phyloP scores from a whole-genome alignment of 92 coral and sea anemone species.

The Palythoa heliodiscus region DNA sequence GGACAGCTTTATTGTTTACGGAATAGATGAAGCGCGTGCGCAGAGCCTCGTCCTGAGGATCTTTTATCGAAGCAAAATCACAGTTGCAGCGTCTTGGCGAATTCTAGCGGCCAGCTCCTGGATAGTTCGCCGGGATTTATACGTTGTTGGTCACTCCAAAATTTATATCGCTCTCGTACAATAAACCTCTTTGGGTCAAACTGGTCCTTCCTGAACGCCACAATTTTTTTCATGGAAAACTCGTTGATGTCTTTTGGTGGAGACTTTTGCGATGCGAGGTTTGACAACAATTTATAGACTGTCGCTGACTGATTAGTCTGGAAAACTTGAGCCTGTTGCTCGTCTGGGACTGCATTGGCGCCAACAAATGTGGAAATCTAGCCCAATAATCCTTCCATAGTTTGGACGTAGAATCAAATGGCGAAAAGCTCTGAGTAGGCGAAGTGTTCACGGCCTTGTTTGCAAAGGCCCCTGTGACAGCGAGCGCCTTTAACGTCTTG shows the following conservation, averaged over 20 bases:
- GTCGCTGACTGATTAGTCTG: conserved; percentile 22
- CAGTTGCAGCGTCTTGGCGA: conserved; percentile 40
- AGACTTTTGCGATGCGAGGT: conserved; percentile 18
- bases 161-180: no score
- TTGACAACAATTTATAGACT: conserved; percentile 4
- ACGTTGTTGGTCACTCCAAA: no score
- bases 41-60: conserved; percentile 35
- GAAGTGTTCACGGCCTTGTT: neutral
- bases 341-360: neutral
- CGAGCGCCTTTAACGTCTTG: neutral
- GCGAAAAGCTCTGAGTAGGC: neutral
- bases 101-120: conserved; percentile 41
- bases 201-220: neutral
- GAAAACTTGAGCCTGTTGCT: conserved; percentile 20
- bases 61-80: conserved; percentile 27
- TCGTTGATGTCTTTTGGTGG: conserved; percentile 27
- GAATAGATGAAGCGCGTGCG: conserved; percentile 34
- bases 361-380: neutral
- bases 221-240: conserved; percentile 7
- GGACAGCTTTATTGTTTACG: no score
- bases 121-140: conserved; percentile 12
- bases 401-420: conserved; percentile 19
- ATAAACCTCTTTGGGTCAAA: conserved; percentile 20
- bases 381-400: conserved; percentile 32
- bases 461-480: no score